Evolutionary conservation across 2,888 invertebrate genomes (phyloP).

Genomic region (Melieria picta): DNA sequence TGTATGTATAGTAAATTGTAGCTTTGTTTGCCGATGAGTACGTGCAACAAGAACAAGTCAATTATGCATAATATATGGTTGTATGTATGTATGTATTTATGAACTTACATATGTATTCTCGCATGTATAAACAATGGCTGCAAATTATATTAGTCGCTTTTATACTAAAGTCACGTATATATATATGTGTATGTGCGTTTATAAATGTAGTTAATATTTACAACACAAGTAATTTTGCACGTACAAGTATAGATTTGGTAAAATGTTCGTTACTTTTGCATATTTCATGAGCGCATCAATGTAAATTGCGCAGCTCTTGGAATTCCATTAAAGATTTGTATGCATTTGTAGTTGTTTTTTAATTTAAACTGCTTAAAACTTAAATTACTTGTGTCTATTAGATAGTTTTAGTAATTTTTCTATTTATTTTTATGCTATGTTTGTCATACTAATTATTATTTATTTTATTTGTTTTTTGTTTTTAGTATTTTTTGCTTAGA

Average conservation of each 20-base stretch:
- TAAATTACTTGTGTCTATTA: background rate
- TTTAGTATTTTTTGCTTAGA: background rate
- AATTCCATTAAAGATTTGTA: no score
- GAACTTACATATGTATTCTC: conserved; percentile 7
- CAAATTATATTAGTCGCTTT: background rate
- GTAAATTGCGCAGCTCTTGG: background rate
- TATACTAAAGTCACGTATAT: conserved; percentile 14
- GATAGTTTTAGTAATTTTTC: background rate
- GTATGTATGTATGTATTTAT: conserved; percentile 7
- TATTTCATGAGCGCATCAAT: background rate
- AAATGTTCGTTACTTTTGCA: background rate
- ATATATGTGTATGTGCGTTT: background rate
- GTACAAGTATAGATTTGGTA: no score
- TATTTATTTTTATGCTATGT: background rate
- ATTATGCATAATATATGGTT: background rate
- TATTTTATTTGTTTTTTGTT: background rate
- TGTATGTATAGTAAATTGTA: background rate
- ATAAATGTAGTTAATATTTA: background rate
- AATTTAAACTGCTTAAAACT: no score
- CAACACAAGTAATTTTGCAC: no score
- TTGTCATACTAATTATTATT: conserved; percentile 8
- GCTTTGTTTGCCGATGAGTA: no score
- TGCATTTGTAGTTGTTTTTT: no score
- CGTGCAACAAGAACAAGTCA: no score
- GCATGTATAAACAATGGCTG: background rate